These are phyloP conservation scores for Coptodon bakossiorum DNA, from an alignment of 2,113 vertebrate genomes.

Conservation along the genomic window DNA sequence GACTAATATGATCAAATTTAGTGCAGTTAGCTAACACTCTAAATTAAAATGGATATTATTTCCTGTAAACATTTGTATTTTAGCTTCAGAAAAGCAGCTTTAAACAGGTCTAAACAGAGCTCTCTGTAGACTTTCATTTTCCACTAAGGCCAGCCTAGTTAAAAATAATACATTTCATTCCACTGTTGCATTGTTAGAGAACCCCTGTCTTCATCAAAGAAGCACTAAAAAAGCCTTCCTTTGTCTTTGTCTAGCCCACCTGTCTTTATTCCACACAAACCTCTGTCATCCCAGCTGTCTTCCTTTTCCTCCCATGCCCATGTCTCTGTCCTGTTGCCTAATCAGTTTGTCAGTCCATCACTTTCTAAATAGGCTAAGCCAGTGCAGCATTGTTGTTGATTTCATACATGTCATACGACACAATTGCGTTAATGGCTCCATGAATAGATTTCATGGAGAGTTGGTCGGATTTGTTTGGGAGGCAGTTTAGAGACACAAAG, in stretches of 20 bases:
- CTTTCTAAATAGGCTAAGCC: slow-evolving; percentile 18
- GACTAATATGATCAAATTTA: background rate
- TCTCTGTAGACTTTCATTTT: background rate
- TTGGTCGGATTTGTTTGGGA: slow-evolving; percentile 41
- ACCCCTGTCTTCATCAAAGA: background rate
- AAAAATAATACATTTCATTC: background rate
- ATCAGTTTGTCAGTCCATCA: slow-evolving; percentile 44
- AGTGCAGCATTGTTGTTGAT: slow-evolving; percentile 52
- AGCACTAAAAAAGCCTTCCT: background rate
- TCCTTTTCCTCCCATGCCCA: background rate
- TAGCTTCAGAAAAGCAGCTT: background rate
- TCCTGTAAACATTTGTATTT: background rate
- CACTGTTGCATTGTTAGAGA: background rate
- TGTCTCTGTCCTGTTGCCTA: background rate
- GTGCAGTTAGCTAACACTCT: background rate
- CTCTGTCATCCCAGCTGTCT: slow-evolving; percentile 22
- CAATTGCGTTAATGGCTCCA: slow-evolving; percentile 51
- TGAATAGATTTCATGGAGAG: slow-evolving; percentile 59
- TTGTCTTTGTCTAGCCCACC: slow-evolving; percentile 6
- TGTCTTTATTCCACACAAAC: slow-evolving; percentile 18
- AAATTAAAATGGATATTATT: background rate
- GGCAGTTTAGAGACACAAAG: slow-evolving; percentile 52
- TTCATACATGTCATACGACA: slow-evolving; percentile 66
- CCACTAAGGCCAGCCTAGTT: background rate
- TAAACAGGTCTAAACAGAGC: background rate